Evolutionary conservation across 2,888 invertebrate genomes (phyloP), one percentile per base, ranked within the genome.

Genomic region (Amitus sp.): DNA sequence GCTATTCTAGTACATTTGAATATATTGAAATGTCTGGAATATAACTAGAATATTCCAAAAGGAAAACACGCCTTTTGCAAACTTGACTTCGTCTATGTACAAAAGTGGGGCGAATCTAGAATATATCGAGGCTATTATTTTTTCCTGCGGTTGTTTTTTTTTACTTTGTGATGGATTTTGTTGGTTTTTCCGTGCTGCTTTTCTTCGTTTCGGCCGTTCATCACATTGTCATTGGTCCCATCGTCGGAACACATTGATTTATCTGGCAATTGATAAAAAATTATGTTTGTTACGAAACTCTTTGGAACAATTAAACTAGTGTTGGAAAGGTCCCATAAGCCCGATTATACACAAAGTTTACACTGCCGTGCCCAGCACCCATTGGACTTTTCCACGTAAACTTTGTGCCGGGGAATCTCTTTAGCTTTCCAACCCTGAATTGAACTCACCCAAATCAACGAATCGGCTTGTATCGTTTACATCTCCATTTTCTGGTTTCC

Each of bases 101-200:
- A 47, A 47, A 17, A 30, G 28, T 23, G 12, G 15, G 17, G 17
- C 3, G 23, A 12, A 12, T 45, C 12, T 23, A 30, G 12, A 20
- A 20, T 27, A 15, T 23, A 30, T 18, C 19, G 12, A 9, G n/a
- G 6, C 43, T 3, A 1, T 61, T 70, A 70, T 33, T 73, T 73
- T 66, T 69, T 73, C 47, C 68, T 73, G 46, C 73, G 71, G 51
- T 48, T 65, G 47, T 52, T 39, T 23, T 63, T 65, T 54, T 68
- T 68, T 33, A 68, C 48, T 40, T 65, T 62, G 17, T 48, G 61
- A n/a, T 55, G 51, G 15, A 50, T 51, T 12, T 61, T 62, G 15
- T 37, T 20, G 33, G 37, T 23, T 27, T 52, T 34, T 28, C 28
- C 53, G n/a, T 50, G 54, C 13, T 34, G 43, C 28, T 61, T 67